These are phyloP conservation scores for Torymus aiolomorphi DNA, from an alignment of 2,888 invertebrate species.

Conservation along the genomic window DNA sequence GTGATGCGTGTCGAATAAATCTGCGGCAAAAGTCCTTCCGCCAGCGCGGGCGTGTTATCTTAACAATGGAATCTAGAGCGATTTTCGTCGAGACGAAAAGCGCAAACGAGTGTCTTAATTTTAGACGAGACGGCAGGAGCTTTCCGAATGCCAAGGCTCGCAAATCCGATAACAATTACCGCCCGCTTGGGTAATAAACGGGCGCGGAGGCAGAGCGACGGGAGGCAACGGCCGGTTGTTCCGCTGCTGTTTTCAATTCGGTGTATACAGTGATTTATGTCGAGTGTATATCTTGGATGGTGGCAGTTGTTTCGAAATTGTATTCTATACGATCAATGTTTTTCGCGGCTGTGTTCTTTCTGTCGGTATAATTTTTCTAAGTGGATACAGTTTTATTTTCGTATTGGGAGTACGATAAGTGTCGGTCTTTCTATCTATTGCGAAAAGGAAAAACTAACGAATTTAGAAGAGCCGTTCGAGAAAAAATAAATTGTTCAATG, in stretches of 20 bases:
- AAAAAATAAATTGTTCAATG: slow-evolving; percentile 36
- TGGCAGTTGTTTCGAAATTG: no score
- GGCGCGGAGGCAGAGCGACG: no score
- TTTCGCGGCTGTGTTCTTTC: no score
- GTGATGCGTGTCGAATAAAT: slow-evolving; percentile 32
- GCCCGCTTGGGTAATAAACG: no score
- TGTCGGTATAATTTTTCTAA: no score
- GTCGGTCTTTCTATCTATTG: background rate
- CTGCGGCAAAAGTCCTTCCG: background rate
- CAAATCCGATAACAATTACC: no score
- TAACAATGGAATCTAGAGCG: slow-evolving; percentile 58
- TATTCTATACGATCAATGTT: no score
- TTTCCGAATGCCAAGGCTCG: slow-evolving; percentile 29
- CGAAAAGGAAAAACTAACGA: background rate
- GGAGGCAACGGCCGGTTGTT: no score
- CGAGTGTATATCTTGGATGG: no score
- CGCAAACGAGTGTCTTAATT: slow-evolving; percentile 13
- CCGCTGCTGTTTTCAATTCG: no score
- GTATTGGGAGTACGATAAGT: background rate
- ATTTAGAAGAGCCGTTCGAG: background rate
- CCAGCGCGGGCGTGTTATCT: slow-evolving; percentile 49
- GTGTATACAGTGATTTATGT: no score
- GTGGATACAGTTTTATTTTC: slow-evolving; percentile 20
- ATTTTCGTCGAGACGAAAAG: slow-evolving; percentile 19
- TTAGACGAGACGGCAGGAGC: slow-evolving; percentile 1